Evolutionary conservation across 2,113 vertebrate genomes (phyloP), one percentile per base, ranked within the genome.

Genomic region (Thryonomys swinderianus): DNA sequence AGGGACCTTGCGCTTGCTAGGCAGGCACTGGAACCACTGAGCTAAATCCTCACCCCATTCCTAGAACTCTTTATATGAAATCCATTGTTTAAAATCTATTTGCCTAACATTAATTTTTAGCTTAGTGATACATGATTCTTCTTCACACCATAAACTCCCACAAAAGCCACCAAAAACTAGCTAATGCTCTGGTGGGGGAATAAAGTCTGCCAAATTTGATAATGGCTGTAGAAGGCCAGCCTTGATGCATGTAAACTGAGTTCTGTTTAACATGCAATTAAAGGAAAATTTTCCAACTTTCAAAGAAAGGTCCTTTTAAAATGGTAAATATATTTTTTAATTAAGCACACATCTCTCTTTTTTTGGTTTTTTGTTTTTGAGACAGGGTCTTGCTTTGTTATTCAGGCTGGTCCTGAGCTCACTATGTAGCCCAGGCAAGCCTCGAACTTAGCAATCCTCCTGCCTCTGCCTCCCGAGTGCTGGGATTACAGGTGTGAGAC

Each of bases 221-320:
- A 76, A 76, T 78, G 40, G 83, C 48, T 80, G n/a, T 90, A 67
- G 84, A 92, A 67, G 91, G 16, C 51, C 66, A 93, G 23, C 17
- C 37, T 27, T 78, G 34, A 40, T 89, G 59, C 27, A 27, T 55
- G 80, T 42, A 59, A 79, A 48, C 17, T 81, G 66, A n/a, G 27
- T 81, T 88, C 91, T 90, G 4, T 62, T 93, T 85, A 82, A 55
- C 18, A 66, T 66, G 11, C 32, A 95, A 82, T 66, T 92, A 55
- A 94, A 90, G 82, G 34, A 93, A 88, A 74, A 92, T 53, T 76
- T 87, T 88, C 2, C n/a, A 74, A 69, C 61, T 81, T 94, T 79
- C 32, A 81, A 51, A 80, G 71, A 67, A 97, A 73, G 13, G 40
- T 21, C 79, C 64, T 78, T 78, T 86, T 62, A 53, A 95, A 91